Conservation (phyloP, 2,797 vertebrate genomes). For the Myotis vivesi region DNA sequence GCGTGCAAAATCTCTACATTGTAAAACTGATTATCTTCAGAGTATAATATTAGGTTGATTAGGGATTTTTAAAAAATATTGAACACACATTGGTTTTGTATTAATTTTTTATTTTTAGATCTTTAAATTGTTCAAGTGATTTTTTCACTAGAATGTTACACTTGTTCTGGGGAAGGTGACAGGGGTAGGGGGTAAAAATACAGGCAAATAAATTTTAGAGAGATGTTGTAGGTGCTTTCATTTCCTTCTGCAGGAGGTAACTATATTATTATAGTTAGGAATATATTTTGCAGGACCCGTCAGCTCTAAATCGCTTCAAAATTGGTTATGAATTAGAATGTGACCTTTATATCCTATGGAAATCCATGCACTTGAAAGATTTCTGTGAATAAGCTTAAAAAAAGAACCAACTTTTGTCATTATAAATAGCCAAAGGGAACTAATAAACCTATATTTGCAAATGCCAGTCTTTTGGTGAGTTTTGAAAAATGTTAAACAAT, state of each 20-base stretch:
- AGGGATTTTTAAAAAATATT: not conserved
- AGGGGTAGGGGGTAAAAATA: not conserved
- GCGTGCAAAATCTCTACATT: not conserved
- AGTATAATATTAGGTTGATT: not conserved
- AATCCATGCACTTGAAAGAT: constrained; percentile 56
- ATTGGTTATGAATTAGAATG: constrained; percentile 59
- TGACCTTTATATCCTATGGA: constrained; percentile 53
- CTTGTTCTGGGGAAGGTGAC: not conserved
- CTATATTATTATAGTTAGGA: not conserved
- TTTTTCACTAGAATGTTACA: not conserved
- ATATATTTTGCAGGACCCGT: not conserved
- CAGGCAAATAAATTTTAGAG: not conserved
- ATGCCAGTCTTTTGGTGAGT: not conserved
- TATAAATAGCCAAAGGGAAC: constrained; percentile 42
- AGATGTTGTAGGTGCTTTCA: not conserved
- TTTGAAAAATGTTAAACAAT: constrained; percentile 21
- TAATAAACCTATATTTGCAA: constrained; percentile 21
- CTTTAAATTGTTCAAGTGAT: constrained; percentile 11
- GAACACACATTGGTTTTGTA: not conserved
- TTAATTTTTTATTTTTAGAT: not conserved
- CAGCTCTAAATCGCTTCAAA: constrained; percentile 41
- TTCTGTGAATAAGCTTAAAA: constrained; percentile 58
- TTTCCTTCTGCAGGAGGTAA: constrained; percentile 13
- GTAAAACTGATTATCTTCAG: not conserved
- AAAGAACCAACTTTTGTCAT: constrained; percentile 2